A percentile compares a stretch with the other conserved stretches of the same genome.
phyloP scores from a whole-genome alignment of 2,888 invertebrate genomes.

The Venusia cambrica region DNA sequence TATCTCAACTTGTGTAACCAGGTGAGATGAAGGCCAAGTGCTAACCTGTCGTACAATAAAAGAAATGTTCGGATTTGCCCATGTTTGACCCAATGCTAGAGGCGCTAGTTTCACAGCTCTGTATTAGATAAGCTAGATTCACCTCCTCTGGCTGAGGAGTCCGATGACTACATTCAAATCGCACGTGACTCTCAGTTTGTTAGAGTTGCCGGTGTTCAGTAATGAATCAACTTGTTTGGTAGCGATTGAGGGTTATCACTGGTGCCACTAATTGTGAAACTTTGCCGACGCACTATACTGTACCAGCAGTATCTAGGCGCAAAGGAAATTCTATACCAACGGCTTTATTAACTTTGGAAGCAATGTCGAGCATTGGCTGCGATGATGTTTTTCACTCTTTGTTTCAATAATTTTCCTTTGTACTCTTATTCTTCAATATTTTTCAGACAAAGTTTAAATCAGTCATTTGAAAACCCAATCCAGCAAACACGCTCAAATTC shows the following conservation, averaged over 20 bases:
- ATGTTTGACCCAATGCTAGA: no score
- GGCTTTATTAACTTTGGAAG: no score
- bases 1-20: no score
- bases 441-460: constrained; percentile 21
- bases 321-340: constrained; percentile 11
- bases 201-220: constrained; percentile 44
- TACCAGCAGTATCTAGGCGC: constrained; percentile 5
- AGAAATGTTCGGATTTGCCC: no score
- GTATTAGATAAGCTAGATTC: no score
- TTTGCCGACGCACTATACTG: constrained; percentile 37
- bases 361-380: no score
- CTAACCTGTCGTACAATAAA: no score
- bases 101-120: no score
- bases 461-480: constrained; percentile 26
- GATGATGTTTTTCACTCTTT: no score
- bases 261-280: constrained; percentile 57
- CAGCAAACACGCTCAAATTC: constrained; percentile 22
- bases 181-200: constrained; percentile 21
- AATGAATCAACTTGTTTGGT: constrained; percentile 63
- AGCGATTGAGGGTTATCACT: constrained; percentile 50
- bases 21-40: no score
- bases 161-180: constrained; percentile 17
- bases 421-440: constrained; percentile 19
- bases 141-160: no score
- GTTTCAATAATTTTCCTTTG: constrained; percentile 9